These are phyloP conservation scores for Augochlora pura DNA, from an alignment of 1,140 invertebrate species.

Conservation along the genomic window DNA sequence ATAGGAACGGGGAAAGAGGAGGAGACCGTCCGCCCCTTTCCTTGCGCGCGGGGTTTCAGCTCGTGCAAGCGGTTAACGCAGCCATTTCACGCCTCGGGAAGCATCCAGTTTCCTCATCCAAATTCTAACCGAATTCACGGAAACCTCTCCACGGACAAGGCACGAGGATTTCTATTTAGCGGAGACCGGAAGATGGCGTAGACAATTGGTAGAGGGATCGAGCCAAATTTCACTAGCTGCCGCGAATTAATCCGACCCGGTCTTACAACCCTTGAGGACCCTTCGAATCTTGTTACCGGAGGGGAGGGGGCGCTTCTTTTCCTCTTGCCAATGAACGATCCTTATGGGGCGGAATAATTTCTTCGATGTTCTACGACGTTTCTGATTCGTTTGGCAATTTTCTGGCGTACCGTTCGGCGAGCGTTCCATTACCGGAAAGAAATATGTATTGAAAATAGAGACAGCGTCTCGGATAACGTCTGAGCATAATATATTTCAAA, in stretches of 20 bases:
- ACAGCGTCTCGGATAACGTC: too few species aligned
- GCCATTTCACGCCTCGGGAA: constrained; percentile 78
- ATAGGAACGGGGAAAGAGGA: constrained; percentile 8
- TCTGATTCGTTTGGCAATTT: too few species aligned
- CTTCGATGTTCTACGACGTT: too few species aligned
- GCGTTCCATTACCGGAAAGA: too few species aligned
- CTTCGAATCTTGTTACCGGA: background rate
- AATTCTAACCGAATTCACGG: constrained; percentile 77
- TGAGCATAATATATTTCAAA: too few species aligned
- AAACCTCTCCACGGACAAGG: constrained; percentile 53
- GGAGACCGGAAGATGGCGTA: constrained; percentile 52
- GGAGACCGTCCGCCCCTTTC: constrained; percentile 58
- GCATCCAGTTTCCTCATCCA: constrained; percentile 75
- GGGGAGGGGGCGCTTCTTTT: background rate
- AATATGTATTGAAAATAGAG: too few species aligned
- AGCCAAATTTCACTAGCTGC: background rate
- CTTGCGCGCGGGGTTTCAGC: constrained; percentile 42
- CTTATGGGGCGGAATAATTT: background rate
- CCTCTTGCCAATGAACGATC: background rate
- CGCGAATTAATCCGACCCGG: constrained; percentile 1
- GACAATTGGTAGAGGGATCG: constrained; percentile 54
- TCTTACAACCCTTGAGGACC: background rate
- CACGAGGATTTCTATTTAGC: constrained; percentile 76
- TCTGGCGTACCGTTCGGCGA: too few species aligned
- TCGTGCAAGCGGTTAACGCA: constrained; percentile 76